Conservation (phyloP, 1,140 invertebrate genomes). For the Anthonomus grandis region DNA sequence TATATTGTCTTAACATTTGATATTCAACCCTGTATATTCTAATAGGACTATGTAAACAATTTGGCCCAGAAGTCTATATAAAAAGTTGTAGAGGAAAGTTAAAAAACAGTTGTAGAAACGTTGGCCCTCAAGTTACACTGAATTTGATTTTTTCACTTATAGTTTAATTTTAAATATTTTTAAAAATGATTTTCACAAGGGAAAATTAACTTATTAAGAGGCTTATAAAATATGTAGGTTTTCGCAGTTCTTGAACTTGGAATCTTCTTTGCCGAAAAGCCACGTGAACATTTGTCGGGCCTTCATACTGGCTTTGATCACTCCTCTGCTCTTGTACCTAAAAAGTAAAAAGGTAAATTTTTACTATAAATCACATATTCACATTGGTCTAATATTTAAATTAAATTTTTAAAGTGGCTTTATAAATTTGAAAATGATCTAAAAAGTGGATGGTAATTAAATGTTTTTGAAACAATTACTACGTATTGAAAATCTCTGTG, state of each 20-base stretch:
- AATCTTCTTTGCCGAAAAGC: slow-evolving; percentile 85
- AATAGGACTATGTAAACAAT: no score
- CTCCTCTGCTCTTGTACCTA: slow-evolving; percentile 71
- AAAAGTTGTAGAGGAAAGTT: not conserved
- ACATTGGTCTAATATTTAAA: no score
- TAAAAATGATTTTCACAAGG: no score
- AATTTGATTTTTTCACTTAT: slow-evolving; percentile 13
- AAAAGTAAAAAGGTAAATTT: not conserved
- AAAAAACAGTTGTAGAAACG: not conserved
- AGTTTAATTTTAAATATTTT: no score
- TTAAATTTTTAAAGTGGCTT: no score
- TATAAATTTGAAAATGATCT: no score
- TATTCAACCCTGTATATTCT: slow-evolving; percentile 10
- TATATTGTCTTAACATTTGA: no score
- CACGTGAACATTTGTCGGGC: slow-evolving; percentile 85
- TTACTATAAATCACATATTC: no score
- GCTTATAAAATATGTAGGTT: slow-evolving; percentile 77
- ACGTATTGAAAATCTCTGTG: no score
- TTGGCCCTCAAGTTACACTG: slow-evolving; percentile 20
- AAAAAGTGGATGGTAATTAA: no score
- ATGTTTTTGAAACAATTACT: no score
- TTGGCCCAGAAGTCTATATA: slow-evolving; percentile 10
- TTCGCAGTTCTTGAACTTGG: slow-evolving; percentile 88
- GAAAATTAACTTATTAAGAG: no score
- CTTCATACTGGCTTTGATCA: slow-evolving; percentile 82